A percentile compares a stretch with the other conserved stretches of the same genome.
These are phyloP conservation scores for Cerceris ruficornis DNA, from an alignment of 2,888 invertebrate genomes.

Conservation along the genomic window DNA sequence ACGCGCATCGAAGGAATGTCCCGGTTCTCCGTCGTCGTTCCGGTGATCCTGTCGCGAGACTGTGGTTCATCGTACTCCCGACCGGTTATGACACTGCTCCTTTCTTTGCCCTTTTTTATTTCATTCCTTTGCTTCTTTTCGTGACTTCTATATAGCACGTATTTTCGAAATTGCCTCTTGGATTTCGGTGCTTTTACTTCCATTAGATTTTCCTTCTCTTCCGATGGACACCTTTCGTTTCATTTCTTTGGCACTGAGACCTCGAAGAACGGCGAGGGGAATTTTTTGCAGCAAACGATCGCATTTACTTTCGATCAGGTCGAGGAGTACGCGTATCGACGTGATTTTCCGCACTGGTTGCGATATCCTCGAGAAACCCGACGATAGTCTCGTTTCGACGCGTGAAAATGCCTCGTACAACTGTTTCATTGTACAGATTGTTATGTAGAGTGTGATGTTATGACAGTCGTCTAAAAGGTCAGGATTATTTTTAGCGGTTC, in stretches of 20 bases:
- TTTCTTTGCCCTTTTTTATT: not conserved
- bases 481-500: slow-evolving; percentile 55
- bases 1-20: slow-evolving; percentile 46
- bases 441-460: slow-evolving; percentile 16
- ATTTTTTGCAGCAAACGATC: not conserved
- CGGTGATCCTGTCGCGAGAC: slow-evolving; percentile 23
- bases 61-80: slow-evolving; percentile 54
- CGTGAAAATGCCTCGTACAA: slow-evolving; percentile 8
- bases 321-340: not conserved
- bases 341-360: not conserved
- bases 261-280: not conserved
- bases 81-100: slow-evolving; percentile 52
- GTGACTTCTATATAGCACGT: slow-evolving; percentile 15
- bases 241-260: not conserved
- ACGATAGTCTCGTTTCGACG: slow-evolving; percentile 14
- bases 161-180: not conserved
- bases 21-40: slow-evolving; percentile 37
- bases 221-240: not conserved
- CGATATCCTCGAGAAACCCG: not conserved
- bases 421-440: slow-evolving; percentile 31
- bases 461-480: slow-evolving; percentile 34
- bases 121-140: slow-evolving; percentile 23
- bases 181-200: not conserved
- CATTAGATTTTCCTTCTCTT: not conserved
- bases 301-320: too few relatives aligned